A percentile compares a stretch with the other conserved stretches of the same genome.
Evolutionary conservation across 2,797 vertebrate species (phyloP).

Genomic region (Danio choprae): DNA sequence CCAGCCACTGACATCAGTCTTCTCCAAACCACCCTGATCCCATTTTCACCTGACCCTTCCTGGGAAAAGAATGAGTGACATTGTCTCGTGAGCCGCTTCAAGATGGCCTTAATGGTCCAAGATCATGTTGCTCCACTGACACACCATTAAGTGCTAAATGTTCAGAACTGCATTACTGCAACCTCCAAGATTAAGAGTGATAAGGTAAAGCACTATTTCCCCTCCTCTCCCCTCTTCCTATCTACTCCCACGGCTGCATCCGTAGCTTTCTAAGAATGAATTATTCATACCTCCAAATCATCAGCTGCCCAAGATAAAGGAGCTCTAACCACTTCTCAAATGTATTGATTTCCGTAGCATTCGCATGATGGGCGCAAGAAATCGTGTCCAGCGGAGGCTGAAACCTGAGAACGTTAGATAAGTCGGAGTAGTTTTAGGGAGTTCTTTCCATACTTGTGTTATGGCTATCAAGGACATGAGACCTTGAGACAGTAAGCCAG

Average conservation of each 20-base stretch:
- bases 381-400: constrained; percentile 76
- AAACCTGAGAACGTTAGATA: constrained; percentile 74
- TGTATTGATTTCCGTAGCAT: constrained; percentile 85
- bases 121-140: constrained; percentile 83
- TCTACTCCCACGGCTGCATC: constrained; percentile 72
- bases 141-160: constrained; percentile 88
- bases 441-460: constrained; percentile 51
- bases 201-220: constrained; percentile 89
- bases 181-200: constrained; percentile 89
- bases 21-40: constrained; percentile 16
- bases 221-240: constrained; percentile 78
- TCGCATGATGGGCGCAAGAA: constrained; percentile 77
- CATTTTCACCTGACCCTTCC: constrained; percentile 39
- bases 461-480: constrained; percentile 53
- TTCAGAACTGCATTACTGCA: constrained; percentile 86
- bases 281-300: constrained; percentile 93
- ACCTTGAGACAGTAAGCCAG: constrained; percentile 34
- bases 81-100: constrained; percentile 80
- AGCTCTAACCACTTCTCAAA: constrained; percentile 86
- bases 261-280: constrained; percentile 86
- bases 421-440: constrained; percentile 58
- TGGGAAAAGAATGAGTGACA: constrained; percentile 72
- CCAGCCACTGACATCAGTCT: constrained; percentile 40
- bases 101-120: constrained; percentile 82
- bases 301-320: constrained; percentile 85